Conservation (phyloP, 2,797 vertebrate species). For the Glyptemys insculpta region DNA sequence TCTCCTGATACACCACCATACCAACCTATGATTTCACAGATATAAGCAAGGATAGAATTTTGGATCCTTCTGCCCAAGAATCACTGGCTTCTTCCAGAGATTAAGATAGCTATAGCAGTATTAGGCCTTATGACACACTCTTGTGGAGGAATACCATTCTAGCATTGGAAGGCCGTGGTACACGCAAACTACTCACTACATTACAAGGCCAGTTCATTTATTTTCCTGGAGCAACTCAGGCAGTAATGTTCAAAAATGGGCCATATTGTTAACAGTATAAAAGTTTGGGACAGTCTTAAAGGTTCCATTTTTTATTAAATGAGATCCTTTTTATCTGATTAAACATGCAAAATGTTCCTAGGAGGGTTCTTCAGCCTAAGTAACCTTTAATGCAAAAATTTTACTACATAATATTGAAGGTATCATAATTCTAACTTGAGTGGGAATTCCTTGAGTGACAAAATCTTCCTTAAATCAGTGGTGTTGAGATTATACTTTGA, state of each 20-base stretch:
- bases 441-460: too few species aligned
- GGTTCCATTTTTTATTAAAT: background rate
- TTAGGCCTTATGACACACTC: accelerated
- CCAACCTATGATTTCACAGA: background rate
- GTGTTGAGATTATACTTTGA: background rate
- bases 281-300: background rate
- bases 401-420: background rate
- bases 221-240: background rate
- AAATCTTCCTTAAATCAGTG: background rate
- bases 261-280: background rate
- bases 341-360: background rate
- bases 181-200: background rate
- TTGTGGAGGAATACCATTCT: background rate
- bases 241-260: accelerated
- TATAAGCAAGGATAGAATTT: background rate
- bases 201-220: background rate
- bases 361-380: background rate
- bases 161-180: accelerated
- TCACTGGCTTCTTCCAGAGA: accelerated
- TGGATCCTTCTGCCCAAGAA: background rate
- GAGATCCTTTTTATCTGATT: background rate
- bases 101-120: background rate
- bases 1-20: background rate
- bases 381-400: background rate
- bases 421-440: background rate